Evolutionary conservation across 2,797 vertebrate genomes (phyloP).

Genomic region (Ara ararauna): DNA sequence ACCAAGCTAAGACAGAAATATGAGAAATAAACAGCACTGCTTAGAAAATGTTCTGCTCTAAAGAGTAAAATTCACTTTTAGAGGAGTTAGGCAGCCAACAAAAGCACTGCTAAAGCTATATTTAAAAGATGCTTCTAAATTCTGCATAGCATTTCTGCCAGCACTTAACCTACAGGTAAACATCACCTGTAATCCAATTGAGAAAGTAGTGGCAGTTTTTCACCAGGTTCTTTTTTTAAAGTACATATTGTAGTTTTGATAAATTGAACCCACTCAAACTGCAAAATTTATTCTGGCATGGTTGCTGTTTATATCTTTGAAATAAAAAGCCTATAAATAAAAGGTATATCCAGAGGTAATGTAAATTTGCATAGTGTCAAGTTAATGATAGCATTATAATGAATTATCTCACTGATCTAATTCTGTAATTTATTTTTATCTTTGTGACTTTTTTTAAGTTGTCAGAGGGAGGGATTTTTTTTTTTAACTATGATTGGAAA

Average conservation of each 20-base stretch:
- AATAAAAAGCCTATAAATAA: constrained; percentile 20
- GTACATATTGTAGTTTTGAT: neutral
- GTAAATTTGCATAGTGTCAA: constrained; percentile 1
- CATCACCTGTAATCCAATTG: neutral
- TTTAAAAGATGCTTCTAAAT: neutral
- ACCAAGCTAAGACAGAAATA: neutral
- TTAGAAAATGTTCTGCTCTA: neutral
- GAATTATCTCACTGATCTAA: neutral
- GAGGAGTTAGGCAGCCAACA: neutral
- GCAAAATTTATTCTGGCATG: neutral
- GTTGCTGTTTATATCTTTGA: neutral
- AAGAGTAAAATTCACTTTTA: neutral
- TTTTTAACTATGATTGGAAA: neutral
- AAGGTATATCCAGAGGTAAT: neutral
- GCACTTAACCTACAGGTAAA: neutral
- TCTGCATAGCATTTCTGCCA: neutral
- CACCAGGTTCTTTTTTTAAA: neutral
- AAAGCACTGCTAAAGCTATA: neutral
- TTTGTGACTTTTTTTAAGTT: neutral
- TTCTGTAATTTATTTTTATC: constrained; percentile 13
- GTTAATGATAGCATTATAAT: neutral
- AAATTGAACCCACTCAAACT: neutral
- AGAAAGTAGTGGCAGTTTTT: neutral
- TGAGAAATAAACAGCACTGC: neutral
- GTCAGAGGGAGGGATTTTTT: neutral